These are phyloP conservation scores for Grammomys dolichurus DNA, from an alignment of 2,113 vertebrate genomes.

Conservation along the genomic window DNA sequence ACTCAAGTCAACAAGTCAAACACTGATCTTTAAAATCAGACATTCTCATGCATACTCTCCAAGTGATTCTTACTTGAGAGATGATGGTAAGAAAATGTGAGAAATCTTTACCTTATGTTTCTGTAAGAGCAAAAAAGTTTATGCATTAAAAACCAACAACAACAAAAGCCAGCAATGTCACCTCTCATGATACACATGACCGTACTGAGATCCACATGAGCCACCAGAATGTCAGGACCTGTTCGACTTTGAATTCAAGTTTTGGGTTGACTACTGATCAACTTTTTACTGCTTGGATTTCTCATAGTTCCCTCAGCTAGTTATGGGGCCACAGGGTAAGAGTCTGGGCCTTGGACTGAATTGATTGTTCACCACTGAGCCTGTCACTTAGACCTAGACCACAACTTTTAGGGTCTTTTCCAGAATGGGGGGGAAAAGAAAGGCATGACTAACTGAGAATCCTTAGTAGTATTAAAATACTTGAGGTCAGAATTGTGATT, in stretches of 20 bases:
- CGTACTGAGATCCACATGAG: background rate
- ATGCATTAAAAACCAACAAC: background rate
- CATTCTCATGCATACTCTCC: background rate
- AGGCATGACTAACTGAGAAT: background rate
- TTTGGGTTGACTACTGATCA: background rate
- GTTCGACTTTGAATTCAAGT: background rate
- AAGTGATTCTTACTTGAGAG: background rate
- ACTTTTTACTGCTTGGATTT: background rate
- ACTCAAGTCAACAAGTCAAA: background rate
- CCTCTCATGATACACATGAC: background rate
- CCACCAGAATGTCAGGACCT: background rate
- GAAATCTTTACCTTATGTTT: background rate
- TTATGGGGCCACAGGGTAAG: background rate
- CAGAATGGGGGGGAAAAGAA: background rate
- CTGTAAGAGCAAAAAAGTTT: background rate
- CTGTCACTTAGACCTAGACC: background rate
- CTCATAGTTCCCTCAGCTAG: background rate
- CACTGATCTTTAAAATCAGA: background rate
- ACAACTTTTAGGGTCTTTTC: constrained; percentile 3
- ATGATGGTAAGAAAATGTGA: background rate
- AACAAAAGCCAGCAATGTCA: background rate
- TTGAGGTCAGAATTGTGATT: background rate
- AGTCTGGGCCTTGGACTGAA: background rate
- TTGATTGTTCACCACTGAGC: background rate
- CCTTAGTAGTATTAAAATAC: background rate